Evolutionary conservation across 2,888 invertebrate species (phyloP).

Genomic region (Scelioninae gen. 2): DNA sequence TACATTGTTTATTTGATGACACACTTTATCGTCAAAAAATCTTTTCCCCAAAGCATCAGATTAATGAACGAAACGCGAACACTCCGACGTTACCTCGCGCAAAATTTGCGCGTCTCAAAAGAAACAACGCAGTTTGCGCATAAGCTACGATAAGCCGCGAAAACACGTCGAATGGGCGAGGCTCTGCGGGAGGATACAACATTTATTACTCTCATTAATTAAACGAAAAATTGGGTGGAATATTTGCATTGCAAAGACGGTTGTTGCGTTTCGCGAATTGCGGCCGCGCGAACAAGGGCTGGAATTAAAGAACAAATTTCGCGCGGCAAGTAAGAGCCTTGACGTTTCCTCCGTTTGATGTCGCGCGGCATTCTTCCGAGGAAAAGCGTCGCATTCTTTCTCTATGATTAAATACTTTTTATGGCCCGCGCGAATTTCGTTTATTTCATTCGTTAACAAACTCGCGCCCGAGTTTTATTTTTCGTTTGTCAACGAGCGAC

Average conservation of each 20-base stretch:
- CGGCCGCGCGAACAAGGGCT: conserved; percentile 16
- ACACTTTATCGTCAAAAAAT: too few species aligned
- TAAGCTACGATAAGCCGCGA: conserved; percentile 4
- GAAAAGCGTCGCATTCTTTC: conserved; percentile 35
- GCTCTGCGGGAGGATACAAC: conserved; percentile 26
- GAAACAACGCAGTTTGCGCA: conserved; percentile 2
- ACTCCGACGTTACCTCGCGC: too few species aligned
- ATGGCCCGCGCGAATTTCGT: conserved; percentile 12
- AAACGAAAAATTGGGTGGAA: conserved; percentile 46
- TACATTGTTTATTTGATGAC: too few species aligned
- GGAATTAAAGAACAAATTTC: conserved; percentile 43
- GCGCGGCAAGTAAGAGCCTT: conserved; percentile 23
- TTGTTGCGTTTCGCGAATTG: conserved; percentile 42
- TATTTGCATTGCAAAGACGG: conserved; percentile 41
- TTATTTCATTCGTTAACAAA: conserved; percentile 32
- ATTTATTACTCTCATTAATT: conserved; percentile 50
- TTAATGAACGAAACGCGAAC: neutral
- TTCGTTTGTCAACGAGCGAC: conserved; percentile 19
- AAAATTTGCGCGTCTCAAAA: too few species aligned
- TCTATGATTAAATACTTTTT: conserved; percentile 40
- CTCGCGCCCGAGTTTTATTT: conserved; percentile 16
- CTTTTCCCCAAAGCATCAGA: neutral
- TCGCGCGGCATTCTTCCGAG: conserved; percentile 15
- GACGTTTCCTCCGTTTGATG: conserved; percentile 37
- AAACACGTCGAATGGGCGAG: conserved; percentile 15